Evolutionary conservation across 2,797 vertebrate genomes (phyloP), one percentile per base, ranked within the genome.

Genomic region (Mus spretus): DNA sequence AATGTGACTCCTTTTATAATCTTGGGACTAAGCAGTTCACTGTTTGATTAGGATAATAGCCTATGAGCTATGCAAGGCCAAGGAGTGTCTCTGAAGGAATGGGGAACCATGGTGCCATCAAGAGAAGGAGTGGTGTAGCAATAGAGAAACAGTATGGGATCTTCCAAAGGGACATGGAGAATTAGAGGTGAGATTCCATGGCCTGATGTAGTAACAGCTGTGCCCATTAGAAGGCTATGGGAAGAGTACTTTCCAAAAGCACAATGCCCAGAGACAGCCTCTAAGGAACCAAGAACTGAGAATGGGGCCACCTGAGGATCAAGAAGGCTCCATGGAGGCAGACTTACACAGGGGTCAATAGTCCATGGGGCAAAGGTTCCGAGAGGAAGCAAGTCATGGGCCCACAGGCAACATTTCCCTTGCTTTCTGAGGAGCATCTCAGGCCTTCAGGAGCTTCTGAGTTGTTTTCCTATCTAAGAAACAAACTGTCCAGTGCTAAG

Each of bases 321-420:
- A 26, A 26, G 44, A 44, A 88, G 19, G 20, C 4, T 17, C 81
- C 37, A n/a, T 34, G 47, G 10, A 22, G 50, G 61, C 34, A 26
- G 37, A 28, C 3, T 44, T 28, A 4, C 26, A 3, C 72, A n/a
- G 40, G 1, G 17, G 15, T 4, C 61, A 19, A 0, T 4, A 67
- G 28, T 40, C 31, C 37, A 3, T 6, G 37, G 5, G 31, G 59
- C 31, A 31, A 37, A 31, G 37, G 17, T 11, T 11, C 53, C 15
- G 0, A 4, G 8, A 3, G 10, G 14, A 61, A 6, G 19, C 10
- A 0, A 28, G 28, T 3, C 2, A 13, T 1, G 12, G 19, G 28
- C 4, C 4, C 40, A 12, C 47, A 4, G 19, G 14, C 17, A 22
- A 2, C 3, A 3, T 19, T 77, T 8, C 3, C 67, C 17, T 0